phyloP scores from a whole-genome alignment of 1,140 invertebrate genomes.

The Sminthurides bifidus region DNA sequence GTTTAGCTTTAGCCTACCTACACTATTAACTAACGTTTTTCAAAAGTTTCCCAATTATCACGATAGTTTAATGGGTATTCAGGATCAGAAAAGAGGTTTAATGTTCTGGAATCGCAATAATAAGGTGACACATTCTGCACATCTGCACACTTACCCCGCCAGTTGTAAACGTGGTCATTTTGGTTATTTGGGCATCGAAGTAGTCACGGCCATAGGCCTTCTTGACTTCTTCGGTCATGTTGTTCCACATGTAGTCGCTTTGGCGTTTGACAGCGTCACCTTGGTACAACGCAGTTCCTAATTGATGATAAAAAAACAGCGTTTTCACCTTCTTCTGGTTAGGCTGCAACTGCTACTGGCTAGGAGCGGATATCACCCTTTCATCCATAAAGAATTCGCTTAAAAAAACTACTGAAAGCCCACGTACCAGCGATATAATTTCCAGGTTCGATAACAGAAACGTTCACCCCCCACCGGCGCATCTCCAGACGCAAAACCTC shows the following conservation, averaged over 20 bases:
- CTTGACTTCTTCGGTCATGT: conserved; percentile 58
- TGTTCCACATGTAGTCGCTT: conserved; percentile 62
- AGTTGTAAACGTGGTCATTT: conserved; percentile 25
- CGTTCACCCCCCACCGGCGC: conserved; percentile 56
- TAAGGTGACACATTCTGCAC: background rate
- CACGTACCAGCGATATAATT: conserved; percentile 61
- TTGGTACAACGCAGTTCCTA: conserved; percentile 31
- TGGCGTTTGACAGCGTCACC: conserved; percentile 58
- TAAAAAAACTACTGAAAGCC: conserved; percentile 35
- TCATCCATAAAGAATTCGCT: background rate
- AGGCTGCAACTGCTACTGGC: no score
- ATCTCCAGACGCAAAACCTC: conserved; percentile 69
- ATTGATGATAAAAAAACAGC: background rate
- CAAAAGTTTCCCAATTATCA: no score
- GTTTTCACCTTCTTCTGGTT: no score
- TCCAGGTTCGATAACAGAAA: conserved; percentile 66
- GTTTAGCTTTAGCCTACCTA: no score
- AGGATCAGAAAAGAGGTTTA: no score
- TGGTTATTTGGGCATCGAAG: conserved; percentile 44
- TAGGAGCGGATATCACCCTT: no score
- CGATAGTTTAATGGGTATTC: no score
- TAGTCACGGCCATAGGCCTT: conserved; percentile 65
- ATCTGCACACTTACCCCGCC: conserved; percentile 18
- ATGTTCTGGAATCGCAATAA: no score
- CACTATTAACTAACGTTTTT: no score